Percentiles rank a stretch among this genome's conserved stretches.
These are phyloP conservation scores for Notothenia coriiceps DNA, from an alignment of 2,113 vertebrate genomes.

Conservation along the genomic window DNA sequence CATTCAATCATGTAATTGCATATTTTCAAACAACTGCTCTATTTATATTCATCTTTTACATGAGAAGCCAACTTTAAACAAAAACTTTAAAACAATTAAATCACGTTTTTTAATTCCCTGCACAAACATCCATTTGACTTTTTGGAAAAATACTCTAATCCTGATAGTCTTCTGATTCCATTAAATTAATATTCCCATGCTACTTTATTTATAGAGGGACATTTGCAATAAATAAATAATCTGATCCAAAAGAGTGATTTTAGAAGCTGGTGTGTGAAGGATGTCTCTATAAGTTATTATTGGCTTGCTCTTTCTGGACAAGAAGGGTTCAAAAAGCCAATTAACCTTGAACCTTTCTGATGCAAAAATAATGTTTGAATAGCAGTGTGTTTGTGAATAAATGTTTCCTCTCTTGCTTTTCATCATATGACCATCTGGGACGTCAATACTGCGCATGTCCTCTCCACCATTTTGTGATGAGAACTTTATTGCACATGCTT, in stretches of 20 bases:
- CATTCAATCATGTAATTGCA: not conserved
- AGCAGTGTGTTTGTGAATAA: conserved; percentile 10
- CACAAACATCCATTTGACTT: conserved; percentile 19
- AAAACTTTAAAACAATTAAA: not conserved
- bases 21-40: conserved; percentile 1
- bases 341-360: conserved; percentile 5
- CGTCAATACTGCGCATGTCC: conserved; percentile 65
- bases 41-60: conserved; percentile 5
- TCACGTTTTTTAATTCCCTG: not conserved
- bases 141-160: not conserved
- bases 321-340: not conserved
- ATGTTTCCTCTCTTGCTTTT: conserved; percentile 15
- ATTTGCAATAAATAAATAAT: not conserved
- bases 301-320: not conserved
- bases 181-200: not conserved
- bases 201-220: not conserved
- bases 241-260: conserved; percentile 1
- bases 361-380: conserved; percentile 11
- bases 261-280: not conserved
- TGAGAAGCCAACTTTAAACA: not conserved
- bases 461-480: conserved; percentile 74
- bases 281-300: not conserved
- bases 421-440: conserved; percentile 32
- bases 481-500: conserved; percentile 58
- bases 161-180: not conserved